These are phyloP conservation scores for Isichthys henryi DNA, from an alignment of 2,113 vertebrate species.

Conservation along the genomic window DNA sequence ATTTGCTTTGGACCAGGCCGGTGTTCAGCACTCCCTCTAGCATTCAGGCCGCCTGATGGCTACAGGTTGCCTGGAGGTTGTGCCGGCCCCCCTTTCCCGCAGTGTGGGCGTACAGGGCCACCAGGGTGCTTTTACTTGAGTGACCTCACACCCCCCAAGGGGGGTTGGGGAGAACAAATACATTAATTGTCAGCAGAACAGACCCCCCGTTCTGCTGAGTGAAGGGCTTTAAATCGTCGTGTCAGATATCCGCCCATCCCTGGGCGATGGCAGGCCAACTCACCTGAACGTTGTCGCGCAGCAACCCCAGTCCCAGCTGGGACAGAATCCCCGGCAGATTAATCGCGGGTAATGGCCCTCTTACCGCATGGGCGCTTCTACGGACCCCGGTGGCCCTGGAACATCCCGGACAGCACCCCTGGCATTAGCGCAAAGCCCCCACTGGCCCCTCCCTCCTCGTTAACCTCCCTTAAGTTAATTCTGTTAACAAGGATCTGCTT, in stretches of 20 bases:
- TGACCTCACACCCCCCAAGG: background rate
- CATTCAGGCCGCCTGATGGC: background rate
- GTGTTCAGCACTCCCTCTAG: background rate
- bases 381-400: background rate
- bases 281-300: background rate
- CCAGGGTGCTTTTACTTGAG: background rate
- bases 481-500: background rate
- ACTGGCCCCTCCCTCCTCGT: background rate
- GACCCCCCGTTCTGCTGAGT: constrained; percentile 4
- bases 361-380: background rate
- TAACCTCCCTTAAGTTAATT: background rate
- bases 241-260: background rate
- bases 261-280: background rate
- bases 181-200: background rate
- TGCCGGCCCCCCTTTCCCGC: background rate
- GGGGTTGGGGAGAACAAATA: background rate
- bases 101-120: background rate
- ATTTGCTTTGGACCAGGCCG: background rate
- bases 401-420: background rate
- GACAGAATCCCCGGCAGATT: background rate
- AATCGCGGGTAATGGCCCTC: background rate
- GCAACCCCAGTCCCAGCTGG: background rate
- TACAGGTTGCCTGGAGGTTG: background rate
- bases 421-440: background rate
- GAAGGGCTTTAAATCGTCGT: background rate